Percentiles rank a stretch among this genome's conserved stretches.
These are phyloP conservation scores for Paguma larvata DNA, from an alignment of 2,797 vertebrate species.

Conservation along the genomic window DNA sequence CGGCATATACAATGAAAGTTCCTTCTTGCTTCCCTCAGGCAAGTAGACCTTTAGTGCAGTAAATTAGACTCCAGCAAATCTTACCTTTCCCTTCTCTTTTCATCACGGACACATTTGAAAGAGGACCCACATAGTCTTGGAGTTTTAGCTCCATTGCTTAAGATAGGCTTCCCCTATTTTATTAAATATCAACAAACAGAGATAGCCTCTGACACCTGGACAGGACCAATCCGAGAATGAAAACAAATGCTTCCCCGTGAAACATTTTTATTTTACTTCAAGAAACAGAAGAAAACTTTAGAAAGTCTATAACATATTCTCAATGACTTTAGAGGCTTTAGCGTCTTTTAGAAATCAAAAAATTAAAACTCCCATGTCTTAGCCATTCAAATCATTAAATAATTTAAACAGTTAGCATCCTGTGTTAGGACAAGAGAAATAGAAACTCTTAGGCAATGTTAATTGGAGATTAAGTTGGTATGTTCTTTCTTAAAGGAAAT, in stretches of 20 bases:
- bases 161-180: not conserved
- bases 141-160: constrained; percentile 20
- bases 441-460: constrained; percentile 3
- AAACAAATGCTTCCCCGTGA: constrained; percentile 8
- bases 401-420: constrained; percentile 29
- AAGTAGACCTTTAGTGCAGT: not conserved
- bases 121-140: not conserved
- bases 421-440: not conserved
- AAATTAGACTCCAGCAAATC: not conserved
- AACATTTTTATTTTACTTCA: constrained; percentile 31
- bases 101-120: not conserved
- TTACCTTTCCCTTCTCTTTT: not conserved
- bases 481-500: constrained; percentile 18
- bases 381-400: constrained; percentile 2
- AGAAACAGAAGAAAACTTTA: not conserved
- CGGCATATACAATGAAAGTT: not conserved
- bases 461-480: constrained; percentile 51
- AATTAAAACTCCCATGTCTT: constrained; percentile 9
- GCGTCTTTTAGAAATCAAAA: constrained; percentile 20
- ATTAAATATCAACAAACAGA: constrained; percentile 10
- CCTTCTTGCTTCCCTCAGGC: not conserved
- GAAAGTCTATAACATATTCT: not conserved
- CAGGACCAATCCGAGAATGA: not conserved
- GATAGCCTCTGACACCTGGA: not conserved
- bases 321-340: not conserved